phyloP scores from a whole-genome alignment of 2,888 invertebrate genomes.

The Vanessa cardui region DNA sequence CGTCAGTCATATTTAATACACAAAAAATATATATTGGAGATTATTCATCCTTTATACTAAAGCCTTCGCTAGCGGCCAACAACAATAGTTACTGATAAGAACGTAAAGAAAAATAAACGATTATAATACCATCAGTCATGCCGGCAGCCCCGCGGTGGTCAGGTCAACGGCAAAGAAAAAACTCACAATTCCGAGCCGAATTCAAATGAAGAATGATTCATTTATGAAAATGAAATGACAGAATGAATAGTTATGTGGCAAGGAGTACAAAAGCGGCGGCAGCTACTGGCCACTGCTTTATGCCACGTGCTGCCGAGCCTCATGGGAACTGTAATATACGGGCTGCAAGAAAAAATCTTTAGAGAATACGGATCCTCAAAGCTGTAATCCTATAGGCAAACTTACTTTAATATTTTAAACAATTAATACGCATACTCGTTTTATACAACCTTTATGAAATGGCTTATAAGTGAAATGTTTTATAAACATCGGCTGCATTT shows the following conservation, averaged over 20 bases:
- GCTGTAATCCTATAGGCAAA: too few species aligned
- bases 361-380: neutral
- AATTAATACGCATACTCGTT: neutral
- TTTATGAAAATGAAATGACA: slow-evolving; percentile 82
- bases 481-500: slow-evolving; percentile 21
- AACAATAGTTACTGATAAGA: slow-evolving; percentile 66
- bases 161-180: slow-evolving; percentile 77
- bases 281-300: slow-evolving; percentile 70
- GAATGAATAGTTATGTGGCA: slow-evolving; percentile 74
- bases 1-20: neutral
- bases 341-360: slow-evolving; percentile 17
- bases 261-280: slow-evolving; percentile 61
- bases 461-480: slow-evolving; percentile 5
- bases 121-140: slow-evolving; percentile 80
- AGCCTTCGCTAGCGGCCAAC: slow-evolving; percentile 25
- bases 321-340: slow-evolving; percentile 30
- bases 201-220: slow-evolving; percentile 82
- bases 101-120: slow-evolving; percentile 81
- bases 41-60: slow-evolving; percentile 34
- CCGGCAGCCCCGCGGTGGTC: slow-evolving; percentile 75
- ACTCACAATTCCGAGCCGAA: slow-evolving; percentile 67
- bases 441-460: neutral
- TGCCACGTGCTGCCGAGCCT: slow-evolving; percentile 52
- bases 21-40: slow-evolving; percentile 23
- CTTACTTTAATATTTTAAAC: too few species aligned